Evolutionary conservation across 1,140 invertebrate genomes (phyloP), one percentile per base, ranked within the genome.

Genomic region (Triops longicaudatus): DNA sequence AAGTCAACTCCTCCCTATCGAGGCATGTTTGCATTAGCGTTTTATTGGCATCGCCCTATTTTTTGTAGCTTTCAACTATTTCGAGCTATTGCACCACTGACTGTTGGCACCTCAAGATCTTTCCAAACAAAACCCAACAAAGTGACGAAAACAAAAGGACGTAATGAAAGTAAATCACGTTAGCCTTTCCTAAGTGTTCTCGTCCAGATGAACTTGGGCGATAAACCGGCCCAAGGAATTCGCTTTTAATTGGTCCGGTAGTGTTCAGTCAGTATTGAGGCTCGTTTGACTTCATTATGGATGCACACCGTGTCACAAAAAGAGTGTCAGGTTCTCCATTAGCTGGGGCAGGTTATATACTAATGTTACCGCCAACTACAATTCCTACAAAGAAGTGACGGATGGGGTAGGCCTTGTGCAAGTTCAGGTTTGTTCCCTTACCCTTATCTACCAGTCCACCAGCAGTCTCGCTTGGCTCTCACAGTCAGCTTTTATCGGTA

Each of bases 41-140:
- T 63, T 63, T 63, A 63, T 63, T 63, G 50, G 50, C 50, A 63
- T 63, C 50, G 50, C 50, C 50, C 50, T 6, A 63, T 63, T 63
- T 63, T 63, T 63, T 63, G 2, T 37, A 7, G 2, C 50, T 63
- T 63, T 17, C 14, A 22, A n/a, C 50, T 63, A 63, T 22, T 63
- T 22, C 50, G 50, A 63, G 50, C 50, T 63, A 63, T 63, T 63
- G 50, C n/a, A 14, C 50, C 50, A 63, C 50, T 22, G 22, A 17
- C 14, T 63, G 50, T 63, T 63, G 6, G 17, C 22, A 17, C 22
- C 50, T 22, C 50, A 10, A 37, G 2, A 37, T 4, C 2, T 7
- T 37, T 37, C 31, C 31, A 2, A 37, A 37, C 31, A 37, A 2
- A 37, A 37, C 31, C 2, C 31, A 37, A 37, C 2, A 37, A 37